A percentile compares a stretch with the other conserved stretches of the same genome.
These are phyloP conservation scores for Nomada hirtipes DNA, from an alignment of 2,888 invertebrate genomes.

Conservation along the genomic window DNA sequence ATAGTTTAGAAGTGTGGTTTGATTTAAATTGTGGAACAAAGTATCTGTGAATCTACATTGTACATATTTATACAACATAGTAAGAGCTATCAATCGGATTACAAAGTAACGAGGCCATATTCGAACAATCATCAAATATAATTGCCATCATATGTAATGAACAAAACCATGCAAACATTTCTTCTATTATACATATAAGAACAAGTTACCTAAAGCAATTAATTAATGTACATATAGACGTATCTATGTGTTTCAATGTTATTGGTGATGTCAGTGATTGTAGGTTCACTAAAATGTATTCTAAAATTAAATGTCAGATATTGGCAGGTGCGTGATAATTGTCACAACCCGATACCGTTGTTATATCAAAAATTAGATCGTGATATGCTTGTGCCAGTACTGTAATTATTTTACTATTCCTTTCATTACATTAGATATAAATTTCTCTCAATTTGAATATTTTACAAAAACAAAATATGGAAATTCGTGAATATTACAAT, in stretches of 20 bases:
- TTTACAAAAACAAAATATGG: no score
- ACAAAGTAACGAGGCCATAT: no score
- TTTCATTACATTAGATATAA: no score
- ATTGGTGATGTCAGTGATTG: constrained; percentile 7
- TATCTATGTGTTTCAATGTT: background rate
- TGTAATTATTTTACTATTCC: background rate
- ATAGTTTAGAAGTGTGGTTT: no score
- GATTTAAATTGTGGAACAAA: no score
- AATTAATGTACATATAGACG: background rate
- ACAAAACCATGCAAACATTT: background rate
- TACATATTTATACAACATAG: no score
- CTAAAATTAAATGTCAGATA: constrained; percentile 28
- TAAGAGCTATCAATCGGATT: no score
- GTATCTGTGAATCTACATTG: no score
- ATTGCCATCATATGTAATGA: background rate
- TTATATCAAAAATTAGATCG: no score
- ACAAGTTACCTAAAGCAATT: background rate
- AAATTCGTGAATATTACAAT: no score
- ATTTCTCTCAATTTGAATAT: no score
- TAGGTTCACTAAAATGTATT: background rate
- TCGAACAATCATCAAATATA: no score
- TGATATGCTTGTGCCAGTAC: background rate
- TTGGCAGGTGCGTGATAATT: constrained; percentile 7
- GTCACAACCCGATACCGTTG: background rate
- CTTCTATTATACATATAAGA: background rate